Base-by-base conservation (phyloP, 1,140 invertebrate genomes). In the Oscheius sp. region DNA sequence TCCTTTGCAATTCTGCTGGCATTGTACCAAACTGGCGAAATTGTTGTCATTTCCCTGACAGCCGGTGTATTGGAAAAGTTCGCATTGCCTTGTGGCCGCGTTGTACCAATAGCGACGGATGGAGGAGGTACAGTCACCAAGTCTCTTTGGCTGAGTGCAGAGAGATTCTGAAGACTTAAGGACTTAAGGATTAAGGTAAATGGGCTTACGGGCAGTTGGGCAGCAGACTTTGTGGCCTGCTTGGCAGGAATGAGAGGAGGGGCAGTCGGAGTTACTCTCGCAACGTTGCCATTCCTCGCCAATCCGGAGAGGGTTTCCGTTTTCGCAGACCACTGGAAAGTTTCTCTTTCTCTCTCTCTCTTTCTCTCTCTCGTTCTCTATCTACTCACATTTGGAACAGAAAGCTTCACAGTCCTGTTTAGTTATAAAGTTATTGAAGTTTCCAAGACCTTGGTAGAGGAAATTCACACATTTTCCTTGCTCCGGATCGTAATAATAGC, bases 281-380 rank as follows among this genome's bases (percentile, higher is more conserved):
- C 80, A 82, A n/a, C 80, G 29, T 42, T 82, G 80, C 80, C 81
- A 84, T 52, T 82, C 80, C 61, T 84, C 80, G 1, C 81, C 80
- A 26, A 84, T 80, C 28, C 82, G 71, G 31, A 82, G 55, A 4
- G 80, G 80, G 46, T 84, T 83, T n/a, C 80, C 80, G 68, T 82
- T 82, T 45, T 82, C 80, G 61, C 80, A 82, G 38, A 82, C 80
- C 65, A 82, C 81, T 82, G n/a, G n/a, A 36, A 78, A 82, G 42
- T 31, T 32, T 23, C 49, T 55, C 7, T 7, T 55, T 55, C 49
- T 23, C 28, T 1, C 3, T 3, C 2, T 18, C 23, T 26, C 42
- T 3, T 15, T 28, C 29, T 29, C n/a, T 26, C 2, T 38, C 32
- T 2, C 1, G 2, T 7, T 69, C 7, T 46, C 28, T 2, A 36